These are phyloP conservation scores for Mantis religiosa DNA, from an alignment of 2,888 invertebrate genomes.

Conservation along the genomic window DNA sequence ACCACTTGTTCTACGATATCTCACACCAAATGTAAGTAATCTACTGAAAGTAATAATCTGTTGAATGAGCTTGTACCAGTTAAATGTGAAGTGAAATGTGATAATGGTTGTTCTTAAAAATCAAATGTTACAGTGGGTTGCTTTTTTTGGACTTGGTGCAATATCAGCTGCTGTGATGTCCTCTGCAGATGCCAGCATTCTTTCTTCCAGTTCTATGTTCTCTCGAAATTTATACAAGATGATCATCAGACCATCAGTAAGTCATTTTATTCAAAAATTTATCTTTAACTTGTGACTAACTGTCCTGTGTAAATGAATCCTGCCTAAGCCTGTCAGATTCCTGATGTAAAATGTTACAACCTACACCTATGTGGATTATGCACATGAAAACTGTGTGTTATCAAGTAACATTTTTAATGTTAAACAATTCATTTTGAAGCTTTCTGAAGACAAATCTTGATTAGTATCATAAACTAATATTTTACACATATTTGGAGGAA, in stretches of 20 bases:
- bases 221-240: conserved; percentile 66
- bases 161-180: conserved; percentile 75
- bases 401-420: too few relatives aligned
- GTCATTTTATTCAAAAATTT: conserved; percentile 22
- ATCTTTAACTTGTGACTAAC: not conserved
- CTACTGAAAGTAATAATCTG: not conserved
- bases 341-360: too few relatives aligned
- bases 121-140: conserved; percentile 46
- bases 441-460: too few relatives aligned
- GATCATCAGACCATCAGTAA: conserved; percentile 60
- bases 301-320: too few relatives aligned
- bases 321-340: too few relatives aligned
- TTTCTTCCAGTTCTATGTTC: conserved; percentile 69
- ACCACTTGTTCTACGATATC: conserved; percentile 59
- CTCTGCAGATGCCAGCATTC: conserved; percentile 67
- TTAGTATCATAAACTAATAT: too few relatives aligned
- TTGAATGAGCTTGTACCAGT: not conserved
- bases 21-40: conserved; percentile 43
- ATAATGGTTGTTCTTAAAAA: not conserved
- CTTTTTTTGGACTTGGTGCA: conserved; percentile 67
- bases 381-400: too few relatives aligned
- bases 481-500: too few relatives aligned
- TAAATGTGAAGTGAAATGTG: not conserved
- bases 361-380: too few relatives aligned
- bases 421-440: too few relatives aligned